phyloP scores from a whole-genome alignment of 2,113 vertebrate species.

The cat (Felis catus) region DNA sequence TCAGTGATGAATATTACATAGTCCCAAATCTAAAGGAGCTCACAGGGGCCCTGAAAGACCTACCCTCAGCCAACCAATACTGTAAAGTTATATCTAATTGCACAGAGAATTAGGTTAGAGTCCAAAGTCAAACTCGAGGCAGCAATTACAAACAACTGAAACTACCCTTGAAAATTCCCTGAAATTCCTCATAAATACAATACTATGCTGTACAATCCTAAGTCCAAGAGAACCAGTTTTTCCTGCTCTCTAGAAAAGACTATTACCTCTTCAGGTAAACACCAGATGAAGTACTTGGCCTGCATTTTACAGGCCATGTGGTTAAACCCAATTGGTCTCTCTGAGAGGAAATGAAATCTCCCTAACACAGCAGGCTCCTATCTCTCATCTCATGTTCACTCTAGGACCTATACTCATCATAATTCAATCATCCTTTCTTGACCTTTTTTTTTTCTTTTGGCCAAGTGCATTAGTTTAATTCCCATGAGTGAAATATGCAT shows the following conservation, averaged over 20 bases:
- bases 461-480: neutral
- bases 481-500: neutral
- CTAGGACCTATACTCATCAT: neutral
- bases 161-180: conserved; percentile 9
- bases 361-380: neutral
- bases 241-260: neutral
- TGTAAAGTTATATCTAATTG: neutral
- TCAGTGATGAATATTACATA: neutral
- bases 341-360: neutral
- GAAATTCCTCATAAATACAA: neutral
- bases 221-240: neutral
- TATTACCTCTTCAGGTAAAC: neutral
- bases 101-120: neutral
- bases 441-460: neutral
- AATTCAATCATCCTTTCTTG: neutral
- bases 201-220: neutral
- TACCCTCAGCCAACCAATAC: neutral
- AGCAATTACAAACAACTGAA: neutral
- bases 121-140: conserved; percentile 10
- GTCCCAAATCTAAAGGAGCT: neutral
- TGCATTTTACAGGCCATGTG: neutral
- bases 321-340: conserved; percentile 3
- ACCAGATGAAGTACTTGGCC: neutral
- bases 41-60: neutral
- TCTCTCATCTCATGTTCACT: neutral